These are phyloP conservation scores for Limonius californicus DNA, from an alignment of 1,140 invertebrate genomes.

Conservation along the genomic window DNA sequence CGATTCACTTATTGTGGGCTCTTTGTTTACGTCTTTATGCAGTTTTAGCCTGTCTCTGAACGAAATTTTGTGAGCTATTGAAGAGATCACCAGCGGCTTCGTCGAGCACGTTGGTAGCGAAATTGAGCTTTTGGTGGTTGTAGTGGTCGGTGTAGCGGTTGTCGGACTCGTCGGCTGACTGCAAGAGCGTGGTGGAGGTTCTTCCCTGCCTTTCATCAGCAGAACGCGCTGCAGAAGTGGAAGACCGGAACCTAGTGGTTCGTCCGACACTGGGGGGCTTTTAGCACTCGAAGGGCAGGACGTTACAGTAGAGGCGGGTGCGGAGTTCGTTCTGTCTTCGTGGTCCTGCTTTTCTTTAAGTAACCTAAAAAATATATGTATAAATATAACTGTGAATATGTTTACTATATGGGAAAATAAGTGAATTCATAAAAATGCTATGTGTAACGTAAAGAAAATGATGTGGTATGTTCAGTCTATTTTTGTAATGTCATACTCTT, in stretches of 20 bases:
- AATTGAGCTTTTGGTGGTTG: constrained; percentile 19
- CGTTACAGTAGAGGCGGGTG: constrained; percentile 47
- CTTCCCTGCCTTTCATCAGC: constrained; percentile 75
- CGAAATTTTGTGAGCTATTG: background rate
- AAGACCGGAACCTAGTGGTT: constrained; percentile 61
- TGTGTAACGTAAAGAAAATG: no score
- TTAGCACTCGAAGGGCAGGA: constrained; percentile 46
- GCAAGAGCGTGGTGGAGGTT: constrained; percentile 51
- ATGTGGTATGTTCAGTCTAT: no score
- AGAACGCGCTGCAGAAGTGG: constrained; percentile 75
- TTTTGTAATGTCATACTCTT: no score
- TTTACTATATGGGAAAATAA: no score
- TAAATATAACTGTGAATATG: no score
- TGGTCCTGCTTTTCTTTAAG: constrained; percentile 81
- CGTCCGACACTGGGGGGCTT: constrained; percentile 47
- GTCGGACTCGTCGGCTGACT: constrained; percentile 34
- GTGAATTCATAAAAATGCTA: no score
- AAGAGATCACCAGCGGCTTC: constrained; percentile 13
- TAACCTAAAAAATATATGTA: no score
- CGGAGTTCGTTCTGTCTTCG: constrained; percentile 45
- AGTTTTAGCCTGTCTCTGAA: constrained; percentile 21
- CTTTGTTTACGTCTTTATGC: constrained; percentile 17
- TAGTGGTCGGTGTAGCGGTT: constrained; percentile 4
- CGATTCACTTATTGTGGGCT: constrained; percentile 23
- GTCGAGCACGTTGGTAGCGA: constrained; percentile 5